Base-by-base conservation (phyloP, 2,888 invertebrate genomes). In the Tetrapedia diversipes region DNA sequence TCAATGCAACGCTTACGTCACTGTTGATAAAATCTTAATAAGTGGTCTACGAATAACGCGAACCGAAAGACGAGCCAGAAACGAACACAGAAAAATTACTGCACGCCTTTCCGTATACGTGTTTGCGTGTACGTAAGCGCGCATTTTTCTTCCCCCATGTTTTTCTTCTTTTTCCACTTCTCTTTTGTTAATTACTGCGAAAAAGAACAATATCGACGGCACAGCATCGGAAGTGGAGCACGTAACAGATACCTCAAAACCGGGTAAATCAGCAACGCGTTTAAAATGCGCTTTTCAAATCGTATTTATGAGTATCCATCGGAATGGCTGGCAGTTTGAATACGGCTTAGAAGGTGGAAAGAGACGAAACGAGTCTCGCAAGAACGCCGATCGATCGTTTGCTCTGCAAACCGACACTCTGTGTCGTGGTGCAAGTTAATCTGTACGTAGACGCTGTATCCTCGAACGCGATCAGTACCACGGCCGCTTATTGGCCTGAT, bases 401-500 rank as follows among this genome's bases (percentile, higher is more conserved):
- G 11, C 32, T 22, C 11, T 8, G 51, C 11, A 69, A 43, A 47
- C 60, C n/a, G 43, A 68, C 54, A 59, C 51, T n/a, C n/a, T 22
- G 45, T 27, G 27, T 11, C 75, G 65, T 47, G 34, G 53, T 32
- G 70, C 49, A 37, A 63, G 51, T 71, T 67, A 68, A 82, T 77
- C 72, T 41, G 47, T 47, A 66, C 72, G 82, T 66, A 74, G 73
- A 71, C 64, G 70, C 27, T 47, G 63, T 47, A 77, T 54, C 70
- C 83, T 70, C 69, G 73, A 70, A 66, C 64, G 61, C 73, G 68
- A 71, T 67, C 68, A 67, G 68, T 57, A 74, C 77, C 85, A 81
- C 67, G 79, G 81, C 65, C 83, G 83, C 86, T 84, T 82, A 85
- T 87, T 87, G 86, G 86, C 88, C 88, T 86, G 86, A 87, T 88